These are phyloP conservation scores for Gnathonemus echidnorhynchus DNA, from an alignment of 2,113 vertebrate species.

Conservation along the genomic window DNA sequence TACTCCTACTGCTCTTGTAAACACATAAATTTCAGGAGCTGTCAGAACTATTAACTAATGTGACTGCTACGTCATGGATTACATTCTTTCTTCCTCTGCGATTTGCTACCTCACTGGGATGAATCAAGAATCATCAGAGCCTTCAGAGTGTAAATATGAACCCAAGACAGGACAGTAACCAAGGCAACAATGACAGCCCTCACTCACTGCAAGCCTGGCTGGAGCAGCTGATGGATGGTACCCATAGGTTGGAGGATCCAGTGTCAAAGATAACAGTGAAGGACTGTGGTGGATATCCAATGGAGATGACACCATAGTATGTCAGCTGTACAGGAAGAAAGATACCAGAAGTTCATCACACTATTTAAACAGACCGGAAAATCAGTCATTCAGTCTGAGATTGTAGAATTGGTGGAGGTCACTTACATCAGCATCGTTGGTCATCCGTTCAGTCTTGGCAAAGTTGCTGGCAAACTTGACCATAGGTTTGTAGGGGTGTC, in stretches of 20 bases:
- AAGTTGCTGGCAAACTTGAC: constrained; percentile 30
- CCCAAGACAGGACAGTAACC: background rate
- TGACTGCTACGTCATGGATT: background rate
- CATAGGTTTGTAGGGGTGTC: background rate
- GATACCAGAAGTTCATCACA: background rate
- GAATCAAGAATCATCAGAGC: background rate
- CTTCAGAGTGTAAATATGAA: background rate
- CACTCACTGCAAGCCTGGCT: background rate
- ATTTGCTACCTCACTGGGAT: background rate
- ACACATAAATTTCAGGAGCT: background rate
- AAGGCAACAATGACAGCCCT: background rate
- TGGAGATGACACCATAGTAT: background rate
- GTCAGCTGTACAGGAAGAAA: background rate
- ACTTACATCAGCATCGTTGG: background rate
- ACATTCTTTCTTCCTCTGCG: background rate
- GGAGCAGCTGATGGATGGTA: background rate
- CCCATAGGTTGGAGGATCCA: background rate
- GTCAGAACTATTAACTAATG: background rate
- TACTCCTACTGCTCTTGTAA: background rate
- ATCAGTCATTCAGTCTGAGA: background rate
- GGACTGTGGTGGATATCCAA: background rate
- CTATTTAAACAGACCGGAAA: background rate
- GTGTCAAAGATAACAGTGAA: background rate
- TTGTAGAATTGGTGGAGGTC: background rate
- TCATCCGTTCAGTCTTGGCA: background rate